Evolutionary conservation across 2,113 vertebrate species (phyloP).

Genomic region (Lycaon pictus): DNA sequence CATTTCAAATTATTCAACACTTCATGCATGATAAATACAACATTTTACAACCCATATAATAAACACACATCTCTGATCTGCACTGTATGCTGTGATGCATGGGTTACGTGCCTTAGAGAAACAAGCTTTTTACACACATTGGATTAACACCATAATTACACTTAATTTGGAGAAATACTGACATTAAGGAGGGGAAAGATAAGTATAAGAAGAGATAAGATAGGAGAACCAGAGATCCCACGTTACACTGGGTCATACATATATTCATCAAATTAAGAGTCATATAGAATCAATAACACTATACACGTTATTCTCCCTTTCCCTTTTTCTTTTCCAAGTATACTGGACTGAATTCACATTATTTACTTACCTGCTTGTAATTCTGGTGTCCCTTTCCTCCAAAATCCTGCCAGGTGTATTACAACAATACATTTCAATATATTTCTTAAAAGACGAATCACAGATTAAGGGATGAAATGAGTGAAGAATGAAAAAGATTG

Average conservation of each 20-base stretch:
- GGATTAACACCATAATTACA: conserved; percentile 42
- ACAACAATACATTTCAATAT: not conserved
- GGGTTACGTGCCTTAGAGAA: conserved; percentile 7
- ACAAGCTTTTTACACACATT: conserved; percentile 52
- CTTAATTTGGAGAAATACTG: conserved; percentile 40
- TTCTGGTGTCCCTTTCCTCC: not conserved
- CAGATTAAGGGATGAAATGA: not conserved
- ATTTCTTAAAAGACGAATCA: not conserved
- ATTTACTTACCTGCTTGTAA: not conserved
- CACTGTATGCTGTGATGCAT: conserved; percentile 26
- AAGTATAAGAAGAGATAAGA: not conserved
- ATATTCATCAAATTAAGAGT: not conserved
- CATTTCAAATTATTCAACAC: conserved; percentile 60
- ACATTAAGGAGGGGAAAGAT: not conserved
- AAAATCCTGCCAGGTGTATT: not conserved
- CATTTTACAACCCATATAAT: conserved; percentile 58
- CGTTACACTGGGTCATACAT: not conserved
- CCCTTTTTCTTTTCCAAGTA: not conserved
- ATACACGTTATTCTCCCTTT: not conserved
- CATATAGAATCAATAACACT: not conserved
- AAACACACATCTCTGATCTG: not conserved
- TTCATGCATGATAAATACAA: conserved; percentile 55
- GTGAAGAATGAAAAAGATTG: not conserved
- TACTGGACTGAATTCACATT: not conserved
- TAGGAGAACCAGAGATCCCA: not conserved